Base-by-base conservation (phyloP, 2,797 vertebrate genomes). In the Tenualosa thibaudeaui region DNA sequence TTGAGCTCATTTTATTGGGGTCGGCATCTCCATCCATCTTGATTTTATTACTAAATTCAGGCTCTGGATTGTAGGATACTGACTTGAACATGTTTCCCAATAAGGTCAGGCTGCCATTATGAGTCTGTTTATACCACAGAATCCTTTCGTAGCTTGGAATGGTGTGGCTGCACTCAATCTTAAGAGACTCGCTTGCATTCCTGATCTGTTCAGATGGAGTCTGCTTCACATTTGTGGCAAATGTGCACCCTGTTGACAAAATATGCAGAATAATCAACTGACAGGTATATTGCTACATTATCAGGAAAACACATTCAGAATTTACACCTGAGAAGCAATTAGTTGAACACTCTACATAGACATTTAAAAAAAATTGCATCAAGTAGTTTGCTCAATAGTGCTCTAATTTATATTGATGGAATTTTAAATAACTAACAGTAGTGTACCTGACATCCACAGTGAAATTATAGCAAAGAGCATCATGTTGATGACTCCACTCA, bases 111-210 rank as follows among this genome's bases (percentile, higher is more conserved):
- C 43, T 60, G n/a, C 15, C 78, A 15, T 60, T 62, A n/a, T 88
- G 58, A 49, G 9, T 75, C 17, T 82, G 84, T 81, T 88, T 87
- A 46, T 71, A 93, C 91, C 91, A 92, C 17, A 88, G 22, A 90
- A 92, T 92, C 0, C 19, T 0, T 1, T 3, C 0, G 0, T 68
- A 90, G 81, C 0, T 0, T 0, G 0, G 43, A 0, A 90, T 87
- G 0, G 87, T 0, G 75, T 93, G 90, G 9, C 49, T 88, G 84
- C 92, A 93, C 12, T 53, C 31, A 15, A 92, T 87, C 1, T 84
- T 22, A 17, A 89, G 13, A 17, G 26, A 37, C 31, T 37, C 13
- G 26, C 12, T 71, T 37, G 31, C 3, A 37, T 71, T 37, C 65
- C 40, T 31, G 31, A 71, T 40, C 26, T n/a, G 26, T 51, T 85